These are phyloP conservation scores for Diloba caeruleocephala DNA, from an alignment of 2,888 invertebrate species.

Conservation along the genomic window DNA sequence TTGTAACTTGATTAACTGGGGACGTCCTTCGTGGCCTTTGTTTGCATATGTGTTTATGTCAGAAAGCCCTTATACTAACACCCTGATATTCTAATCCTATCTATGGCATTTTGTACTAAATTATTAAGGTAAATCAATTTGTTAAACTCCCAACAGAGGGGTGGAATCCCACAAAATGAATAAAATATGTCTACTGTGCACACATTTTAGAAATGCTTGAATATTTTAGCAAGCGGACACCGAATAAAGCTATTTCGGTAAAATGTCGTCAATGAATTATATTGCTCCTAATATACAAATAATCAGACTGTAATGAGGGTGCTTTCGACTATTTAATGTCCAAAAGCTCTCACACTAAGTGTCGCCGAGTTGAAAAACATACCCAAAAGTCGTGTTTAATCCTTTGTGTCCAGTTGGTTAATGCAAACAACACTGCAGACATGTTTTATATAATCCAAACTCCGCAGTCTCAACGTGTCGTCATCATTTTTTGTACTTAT, in stretches of 20 bases:
- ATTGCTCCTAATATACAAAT: slow-evolving; percentile 14
- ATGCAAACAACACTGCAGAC: slow-evolving; percentile 43
- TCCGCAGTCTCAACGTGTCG: slow-evolving; percentile 46
- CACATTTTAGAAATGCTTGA: slow-evolving; percentile 15
- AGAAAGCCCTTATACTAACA: slow-evolving; percentile 58
- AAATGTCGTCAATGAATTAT: slow-evolving; percentile 13
- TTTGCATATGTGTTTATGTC: slow-evolving; percentile 58
- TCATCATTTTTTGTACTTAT: slow-evolving; percentile 64
- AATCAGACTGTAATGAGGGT: slow-evolving; percentile 16
- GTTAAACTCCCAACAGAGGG: slow-evolving; percentile 18
- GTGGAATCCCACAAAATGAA: neutral
- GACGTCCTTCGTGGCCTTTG: slow-evolving; percentile 49
- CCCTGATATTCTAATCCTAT: slow-evolving; percentile 28
- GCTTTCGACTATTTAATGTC: slow-evolving; percentile 35
- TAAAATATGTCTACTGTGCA: neutral
- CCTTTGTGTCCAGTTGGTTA: slow-evolving; percentile 51
- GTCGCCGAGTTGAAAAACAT: slow-evolving; percentile 33
- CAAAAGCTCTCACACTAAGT: slow-evolving; percentile 48
- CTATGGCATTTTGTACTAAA: slow-evolving; percentile 27
- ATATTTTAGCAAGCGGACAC: slow-evolving; percentile 6
- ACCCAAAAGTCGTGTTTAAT: slow-evolving; percentile 45
- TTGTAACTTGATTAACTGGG: slow-evolving; percentile 35
- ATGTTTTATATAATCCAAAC: slow-evolving; percentile 63
- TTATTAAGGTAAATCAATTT: slow-evolving; percentile 36
- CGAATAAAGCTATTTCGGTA: slow-evolving; percentile 13